A percentile compares a stretch with the other conserved stretches of the same genome.
Conservation (phyloP, 2,113 vertebrate species). For the Opisthocomus hoazin region DNA sequence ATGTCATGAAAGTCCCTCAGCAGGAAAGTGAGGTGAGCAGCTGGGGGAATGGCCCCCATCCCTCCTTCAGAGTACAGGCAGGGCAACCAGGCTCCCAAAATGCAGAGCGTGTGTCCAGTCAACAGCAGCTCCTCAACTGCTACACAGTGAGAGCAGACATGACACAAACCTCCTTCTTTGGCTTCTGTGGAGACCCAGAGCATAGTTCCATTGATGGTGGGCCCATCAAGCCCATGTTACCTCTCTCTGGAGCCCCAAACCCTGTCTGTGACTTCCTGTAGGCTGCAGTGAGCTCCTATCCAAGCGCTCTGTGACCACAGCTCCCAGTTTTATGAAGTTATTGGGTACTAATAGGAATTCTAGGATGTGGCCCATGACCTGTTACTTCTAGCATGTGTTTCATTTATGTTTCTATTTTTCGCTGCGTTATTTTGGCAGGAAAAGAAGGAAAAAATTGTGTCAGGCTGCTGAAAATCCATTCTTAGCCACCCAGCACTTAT, state of each 20-base stretch:
- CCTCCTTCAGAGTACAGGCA: background rate
- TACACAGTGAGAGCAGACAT: background rate
- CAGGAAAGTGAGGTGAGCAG: background rate
- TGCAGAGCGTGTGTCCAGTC: accelerated
- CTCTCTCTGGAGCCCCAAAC: background rate
- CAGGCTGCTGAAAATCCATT: background rate
- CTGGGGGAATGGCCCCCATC: accelerated
- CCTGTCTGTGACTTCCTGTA: background rate
- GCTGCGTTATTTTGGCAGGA: slow-evolving; percentile 27
- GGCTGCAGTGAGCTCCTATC: background rate
- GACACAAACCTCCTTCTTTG: background rate
- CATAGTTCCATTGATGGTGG: background rate
- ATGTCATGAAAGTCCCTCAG: background rate
- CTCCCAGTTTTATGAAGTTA: background rate
- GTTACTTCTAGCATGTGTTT: slow-evolving; percentile 7
- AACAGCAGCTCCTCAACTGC: background rate
- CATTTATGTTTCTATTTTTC: slow-evolving; percentile 27
- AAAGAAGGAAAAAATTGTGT: slow-evolving; percentile 20
- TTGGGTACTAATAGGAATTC: background rate
- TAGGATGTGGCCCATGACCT: background rate
- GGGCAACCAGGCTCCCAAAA: accelerated
- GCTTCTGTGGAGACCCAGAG: background rate
- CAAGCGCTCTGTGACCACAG: background rate
- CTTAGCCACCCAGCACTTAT: background rate
- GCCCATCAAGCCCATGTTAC: background rate